Conservation (phyloP, 1,140 invertebrate species). For the Habropoda laboriosa region DNA sequence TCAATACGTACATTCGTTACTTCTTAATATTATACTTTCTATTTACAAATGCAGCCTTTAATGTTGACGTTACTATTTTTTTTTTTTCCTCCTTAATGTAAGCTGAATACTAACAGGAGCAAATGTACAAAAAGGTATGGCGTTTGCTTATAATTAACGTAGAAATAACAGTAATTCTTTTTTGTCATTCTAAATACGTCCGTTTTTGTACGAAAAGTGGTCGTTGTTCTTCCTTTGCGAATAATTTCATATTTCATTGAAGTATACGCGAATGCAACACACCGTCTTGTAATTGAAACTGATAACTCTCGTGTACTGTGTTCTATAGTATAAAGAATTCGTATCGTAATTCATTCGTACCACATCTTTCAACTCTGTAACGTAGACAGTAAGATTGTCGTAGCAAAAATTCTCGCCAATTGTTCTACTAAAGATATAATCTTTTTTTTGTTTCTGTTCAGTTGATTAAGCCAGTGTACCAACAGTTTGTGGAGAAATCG, state of each 20-base stretch:
- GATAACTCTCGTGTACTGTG: not conserved
- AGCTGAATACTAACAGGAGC: slow-evolving; percentile 74
- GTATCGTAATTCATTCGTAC: too few relatives aligned
- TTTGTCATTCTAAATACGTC: not conserved
- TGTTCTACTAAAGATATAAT: too few relatives aligned
- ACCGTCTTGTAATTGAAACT: not conserved
- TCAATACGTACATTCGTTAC: slow-evolving; percentile 18
- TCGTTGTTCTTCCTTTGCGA: not conserved
- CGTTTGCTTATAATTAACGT: slow-evolving; percentile 62
- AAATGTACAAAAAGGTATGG: slow-evolving; percentile 72
- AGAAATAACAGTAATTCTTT: slow-evolving; percentile 35
- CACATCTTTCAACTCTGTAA: too few relatives aligned
- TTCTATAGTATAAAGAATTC: too few relatives aligned
- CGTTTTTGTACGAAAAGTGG: not conserved
- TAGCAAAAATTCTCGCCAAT: too few relatives aligned
- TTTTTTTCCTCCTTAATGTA: slow-evolving; percentile 62
- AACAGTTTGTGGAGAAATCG: slow-evolving; percentile 89
- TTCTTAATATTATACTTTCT: slow-evolving; percentile 1
- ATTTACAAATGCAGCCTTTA: slow-evolving; percentile 40
- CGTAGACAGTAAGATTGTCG: too few relatives aligned
- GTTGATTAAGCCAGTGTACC: slow-evolving; percentile 91
- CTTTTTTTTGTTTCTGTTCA: slow-evolving; percentile 80
- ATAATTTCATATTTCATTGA: not conserved
- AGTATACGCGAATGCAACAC: not conserved
- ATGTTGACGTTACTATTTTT: slow-evolving; percentile 43